Evolutionary conservation across 2,797 vertebrate genomes (phyloP).

Genomic region (Acipenser ruthenus): DNA sequence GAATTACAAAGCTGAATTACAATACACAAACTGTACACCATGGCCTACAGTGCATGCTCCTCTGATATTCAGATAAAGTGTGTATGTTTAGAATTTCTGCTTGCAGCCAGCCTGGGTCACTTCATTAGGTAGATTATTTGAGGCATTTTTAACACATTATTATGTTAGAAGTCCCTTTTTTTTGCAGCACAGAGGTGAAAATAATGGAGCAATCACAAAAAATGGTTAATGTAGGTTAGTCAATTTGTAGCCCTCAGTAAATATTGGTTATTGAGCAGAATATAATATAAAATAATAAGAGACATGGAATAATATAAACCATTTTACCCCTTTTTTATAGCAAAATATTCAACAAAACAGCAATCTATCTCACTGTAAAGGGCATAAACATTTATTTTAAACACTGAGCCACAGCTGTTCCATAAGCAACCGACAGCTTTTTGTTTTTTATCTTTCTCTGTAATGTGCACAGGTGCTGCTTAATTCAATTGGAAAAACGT

Average conservation of each 20-base stretch:
- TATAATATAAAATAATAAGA: not conserved
- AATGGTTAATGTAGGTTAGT: not conserved
- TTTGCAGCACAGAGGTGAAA: too few species aligned
- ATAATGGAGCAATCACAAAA: too few species aligned
- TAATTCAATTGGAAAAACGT: constrained; percentile 68
- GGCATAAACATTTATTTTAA: constrained; percentile 35
- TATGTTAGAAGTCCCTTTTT: too few species aligned
- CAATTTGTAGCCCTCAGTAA: not conserved
- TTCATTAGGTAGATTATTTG: too few species aligned
- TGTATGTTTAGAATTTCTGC: too few species aligned
- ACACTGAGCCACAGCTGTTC: constrained; percentile 34
- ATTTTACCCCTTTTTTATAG: too few species aligned
- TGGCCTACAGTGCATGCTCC: not conserved
- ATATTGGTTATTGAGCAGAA: not conserved
- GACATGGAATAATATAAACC: too few species aligned
- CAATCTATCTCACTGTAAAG: constrained; percentile 27
- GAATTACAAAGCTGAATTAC: constrained; percentile 14
- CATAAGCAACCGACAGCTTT: constrained; percentile 31
- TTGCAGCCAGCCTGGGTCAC: too few species aligned
- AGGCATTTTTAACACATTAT: too few species aligned
- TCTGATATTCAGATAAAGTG: not conserved
- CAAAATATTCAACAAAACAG: constrained; percentile 15
- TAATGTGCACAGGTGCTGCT: constrained; percentile 71
- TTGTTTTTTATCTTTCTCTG: constrained; percentile 52
- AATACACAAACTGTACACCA: constrained; percentile 8